phyloP scores from a whole-genome alignment of 2,797 vertebrate species.

The Choloepus didactylus region DNA sequence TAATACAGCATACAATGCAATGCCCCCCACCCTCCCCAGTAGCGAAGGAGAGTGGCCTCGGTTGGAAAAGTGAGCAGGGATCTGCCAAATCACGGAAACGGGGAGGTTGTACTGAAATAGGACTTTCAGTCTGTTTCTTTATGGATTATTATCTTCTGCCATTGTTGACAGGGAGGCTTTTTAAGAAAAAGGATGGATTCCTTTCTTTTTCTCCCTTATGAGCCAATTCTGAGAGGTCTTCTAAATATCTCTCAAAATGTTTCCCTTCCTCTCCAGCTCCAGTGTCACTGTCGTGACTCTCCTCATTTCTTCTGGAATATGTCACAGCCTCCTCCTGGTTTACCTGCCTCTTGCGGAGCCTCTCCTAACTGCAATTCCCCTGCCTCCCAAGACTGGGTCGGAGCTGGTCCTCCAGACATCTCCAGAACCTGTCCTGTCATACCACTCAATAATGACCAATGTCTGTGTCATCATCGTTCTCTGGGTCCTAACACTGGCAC shows the following conservation, averaged over 20 bases:
- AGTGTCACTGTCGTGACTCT: not conserved
- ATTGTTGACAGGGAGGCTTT: not conserved
- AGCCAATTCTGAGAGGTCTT: not conserved
- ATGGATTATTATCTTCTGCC: not conserved
- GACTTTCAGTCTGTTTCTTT: not conserved
- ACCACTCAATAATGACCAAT: fast-evolving
- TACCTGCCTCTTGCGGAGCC: fast-evolving
- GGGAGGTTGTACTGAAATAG: fast-evolving
- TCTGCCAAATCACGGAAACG: not conserved
- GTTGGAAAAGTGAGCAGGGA: conserved; percentile 54
- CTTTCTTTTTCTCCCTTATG: not conserved
- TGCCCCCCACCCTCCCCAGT: conserved; percentile 58
- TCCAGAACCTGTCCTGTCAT: not conserved
- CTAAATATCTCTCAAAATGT: fast-evolving
- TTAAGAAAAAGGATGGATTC: not conserved
- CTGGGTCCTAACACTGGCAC: too few relatives aligned
- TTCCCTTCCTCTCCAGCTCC: not conserved
- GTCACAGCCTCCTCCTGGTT: not conserved
- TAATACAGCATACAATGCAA: conserved; percentile 84
- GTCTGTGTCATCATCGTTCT: fast-evolving
- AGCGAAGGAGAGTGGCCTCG: conserved; percentile 60
- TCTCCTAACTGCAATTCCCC: too few relatives aligned
- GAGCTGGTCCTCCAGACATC: not conserved
- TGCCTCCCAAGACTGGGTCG: not conserved
- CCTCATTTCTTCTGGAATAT: not conserved